These are phyloP conservation scores for Drosophila affinis DNA, from an alignment of 2,888 invertebrate species.

Conservation along the genomic window DNA sequence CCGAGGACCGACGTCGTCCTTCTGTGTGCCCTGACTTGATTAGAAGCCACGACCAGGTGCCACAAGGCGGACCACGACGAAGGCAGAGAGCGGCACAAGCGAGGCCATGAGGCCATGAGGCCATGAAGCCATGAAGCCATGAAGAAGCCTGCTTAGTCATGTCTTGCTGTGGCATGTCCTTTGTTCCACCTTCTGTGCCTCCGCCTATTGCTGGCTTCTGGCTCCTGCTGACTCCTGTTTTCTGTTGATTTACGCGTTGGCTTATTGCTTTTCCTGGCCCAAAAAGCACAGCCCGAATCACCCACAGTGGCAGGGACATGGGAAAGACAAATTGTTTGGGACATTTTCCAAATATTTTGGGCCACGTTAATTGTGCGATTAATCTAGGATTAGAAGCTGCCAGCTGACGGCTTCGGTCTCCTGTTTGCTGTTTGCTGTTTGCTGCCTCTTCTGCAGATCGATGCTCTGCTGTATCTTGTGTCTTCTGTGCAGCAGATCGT, in stretches of 20 bases:
- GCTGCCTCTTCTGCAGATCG: background rate
- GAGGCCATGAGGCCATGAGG: constrained; percentile 27
- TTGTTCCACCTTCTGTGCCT: constrained; percentile 9
- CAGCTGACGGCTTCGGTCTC: background rate
- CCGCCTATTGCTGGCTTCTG: constrained; percentile 1
- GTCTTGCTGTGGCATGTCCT: constrained; percentile 68
- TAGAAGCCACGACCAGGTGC: constrained; percentile 62
- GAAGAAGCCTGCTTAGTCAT: constrained; percentile 33
- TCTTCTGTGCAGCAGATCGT: constrained; percentile 27
- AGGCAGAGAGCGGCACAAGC: no score
- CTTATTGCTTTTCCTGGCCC: constrained; percentile 70
- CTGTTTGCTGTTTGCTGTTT: background rate
- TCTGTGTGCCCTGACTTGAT: constrained; percentile 49
- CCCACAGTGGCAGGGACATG: constrained; percentile 15
- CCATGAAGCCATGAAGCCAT: constrained; percentile 32
- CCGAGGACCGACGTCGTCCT: constrained; percentile 35
- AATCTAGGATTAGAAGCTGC: constrained; percentile 58
- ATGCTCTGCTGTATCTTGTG: constrained; percentile 19
- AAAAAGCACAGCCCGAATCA: constrained; percentile 42
- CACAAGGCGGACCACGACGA: constrained; percentile 36
- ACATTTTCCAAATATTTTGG: constrained; percentile 69
- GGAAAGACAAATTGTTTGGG: constrained; percentile 58
- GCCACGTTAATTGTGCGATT: constrained; percentile 65
- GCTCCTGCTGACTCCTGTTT: background rate
- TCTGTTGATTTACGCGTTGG: constrained; percentile 71